Conservation (phyloP, 2,797 vertebrate species). For the Xenops minutus region DNA sequence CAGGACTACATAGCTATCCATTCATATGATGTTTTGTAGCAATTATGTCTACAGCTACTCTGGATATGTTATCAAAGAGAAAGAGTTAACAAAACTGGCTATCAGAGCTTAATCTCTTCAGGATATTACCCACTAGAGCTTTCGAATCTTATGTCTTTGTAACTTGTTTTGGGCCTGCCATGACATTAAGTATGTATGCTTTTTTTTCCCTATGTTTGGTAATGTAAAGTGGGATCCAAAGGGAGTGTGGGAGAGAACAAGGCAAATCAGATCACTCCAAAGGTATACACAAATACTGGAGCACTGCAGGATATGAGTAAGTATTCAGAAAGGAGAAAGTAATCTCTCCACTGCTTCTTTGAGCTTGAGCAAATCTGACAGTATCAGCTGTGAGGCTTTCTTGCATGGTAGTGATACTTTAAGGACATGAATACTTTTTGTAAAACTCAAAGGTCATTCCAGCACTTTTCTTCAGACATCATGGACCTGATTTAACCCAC, state of each 20-base stretch:
- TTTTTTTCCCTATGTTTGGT: not conserved
- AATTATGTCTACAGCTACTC: not conserved
- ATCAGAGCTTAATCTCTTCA: not conserved
- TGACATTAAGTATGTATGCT: not conserved
- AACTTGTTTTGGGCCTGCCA: not conserved
- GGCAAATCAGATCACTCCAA: not conserved
- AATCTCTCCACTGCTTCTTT: not conserved
- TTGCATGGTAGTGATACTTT: not conserved
- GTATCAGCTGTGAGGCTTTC: not conserved
- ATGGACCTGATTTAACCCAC: not conserved
- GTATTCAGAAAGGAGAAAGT: not conserved
- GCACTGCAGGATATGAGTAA: not conserved
- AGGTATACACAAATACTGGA: not conserved
- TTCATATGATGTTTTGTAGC: not conserved
- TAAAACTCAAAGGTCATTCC: not conserved
- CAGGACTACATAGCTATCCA: not conserved
- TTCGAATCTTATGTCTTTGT: not conserved
- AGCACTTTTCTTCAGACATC: not conserved
- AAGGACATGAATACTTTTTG: fast-evolving
- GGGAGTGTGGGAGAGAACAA: not conserved
- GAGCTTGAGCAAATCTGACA: not conserved
- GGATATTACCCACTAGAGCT: not conserved
- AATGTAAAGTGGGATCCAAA: not conserved
- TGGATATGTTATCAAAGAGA: not conserved
- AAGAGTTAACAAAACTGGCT: not conserved